Conservation (phyloP, 2,888 invertebrate genomes). For the Calameuta idolon region DNA sequence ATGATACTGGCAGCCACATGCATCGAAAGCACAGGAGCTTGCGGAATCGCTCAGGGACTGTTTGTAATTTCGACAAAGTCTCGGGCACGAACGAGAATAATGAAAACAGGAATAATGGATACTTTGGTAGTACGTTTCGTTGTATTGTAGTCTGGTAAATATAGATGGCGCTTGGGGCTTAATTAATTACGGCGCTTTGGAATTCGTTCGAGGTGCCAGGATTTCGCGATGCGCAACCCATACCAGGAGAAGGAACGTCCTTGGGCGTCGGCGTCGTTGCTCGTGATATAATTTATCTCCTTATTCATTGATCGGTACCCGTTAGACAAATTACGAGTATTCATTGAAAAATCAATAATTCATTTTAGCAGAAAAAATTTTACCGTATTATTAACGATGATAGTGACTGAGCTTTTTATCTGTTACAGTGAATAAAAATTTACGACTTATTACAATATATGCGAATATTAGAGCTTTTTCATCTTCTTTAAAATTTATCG, state of each 20-base stretch:
- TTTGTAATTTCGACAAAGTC: background rate
- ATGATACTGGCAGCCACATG: background rate
- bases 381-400: background rate
- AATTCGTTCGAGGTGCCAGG: constrained; percentile 19
- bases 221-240: background rate
- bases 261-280: constrained; percentile 4
- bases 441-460: background rate
- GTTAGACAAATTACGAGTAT: background rate
- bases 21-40: background rate
- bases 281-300: background rate
- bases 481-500: background rate
- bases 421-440: background rate
- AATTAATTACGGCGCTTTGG: constrained; percentile 26
- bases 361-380: background rate
- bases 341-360: background rate
- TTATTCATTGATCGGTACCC: background rate
- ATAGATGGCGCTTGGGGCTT: constrained; percentile 20
- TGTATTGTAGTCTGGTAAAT: background rate
- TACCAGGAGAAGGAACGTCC: background rate
- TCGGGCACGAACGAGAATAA: constrained; percentile 19
- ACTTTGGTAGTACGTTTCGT: constrained; percentile 21
- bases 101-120: constrained; percentile 30
- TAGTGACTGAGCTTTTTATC: background rate
- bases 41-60: background rate
- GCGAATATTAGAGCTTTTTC: background rate